Percentiles rank a stretch among this genome's conserved stretches.
These are phyloP conservation scores for Platichthys stellatus DNA, from an alignment of 2,113 vertebrate genomes.

Conservation along the genomic window DNA sequence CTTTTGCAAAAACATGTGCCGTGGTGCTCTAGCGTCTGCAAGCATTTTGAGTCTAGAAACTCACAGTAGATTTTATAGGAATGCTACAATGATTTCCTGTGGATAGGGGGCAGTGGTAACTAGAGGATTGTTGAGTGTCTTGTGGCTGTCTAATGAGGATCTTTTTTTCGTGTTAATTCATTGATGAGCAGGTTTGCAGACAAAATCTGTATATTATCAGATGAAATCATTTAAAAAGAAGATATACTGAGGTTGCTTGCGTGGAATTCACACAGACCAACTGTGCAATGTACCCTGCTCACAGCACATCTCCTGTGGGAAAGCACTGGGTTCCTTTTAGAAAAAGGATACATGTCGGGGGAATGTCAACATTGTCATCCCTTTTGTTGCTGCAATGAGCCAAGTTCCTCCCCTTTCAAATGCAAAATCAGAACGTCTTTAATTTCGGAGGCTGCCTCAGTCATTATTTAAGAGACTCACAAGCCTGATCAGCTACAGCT, in stretches of 20 bases:
- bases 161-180: neutral
- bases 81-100: conserved; percentile 55
- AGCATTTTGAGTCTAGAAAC: neutral
- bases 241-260: neutral
- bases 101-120: conserved; percentile 70
- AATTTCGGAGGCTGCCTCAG: conserved; percentile 60
- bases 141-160: neutral
- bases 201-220: neutral
- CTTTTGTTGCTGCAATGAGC: conserved; percentile 66
- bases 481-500: conserved; percentile 47
- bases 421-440: conserved; percentile 70
- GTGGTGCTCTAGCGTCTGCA: neutral
- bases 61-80: conserved; percentile 9
- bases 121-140: conserved; percentile 31
- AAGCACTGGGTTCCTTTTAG: conserved; percentile 49
- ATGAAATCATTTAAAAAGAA: neutral
- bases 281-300: conserved; percentile 20
- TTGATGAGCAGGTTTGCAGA: conserved; percentile 4
- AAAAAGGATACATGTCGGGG: conserved; percentile 63
- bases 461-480: conserved; percentile 59
- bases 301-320: conserved; percentile 39
- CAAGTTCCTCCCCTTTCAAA: conserved; percentile 74
- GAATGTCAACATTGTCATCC: conserved; percentile 74
- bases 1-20: neutral
- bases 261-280: conserved; percentile 11